Evolutionary conservation across 2,797 vertebrate species (phyloP), one percentile per base, ranked within the genome.

Genomic region (Rhinella marina): DNA sequence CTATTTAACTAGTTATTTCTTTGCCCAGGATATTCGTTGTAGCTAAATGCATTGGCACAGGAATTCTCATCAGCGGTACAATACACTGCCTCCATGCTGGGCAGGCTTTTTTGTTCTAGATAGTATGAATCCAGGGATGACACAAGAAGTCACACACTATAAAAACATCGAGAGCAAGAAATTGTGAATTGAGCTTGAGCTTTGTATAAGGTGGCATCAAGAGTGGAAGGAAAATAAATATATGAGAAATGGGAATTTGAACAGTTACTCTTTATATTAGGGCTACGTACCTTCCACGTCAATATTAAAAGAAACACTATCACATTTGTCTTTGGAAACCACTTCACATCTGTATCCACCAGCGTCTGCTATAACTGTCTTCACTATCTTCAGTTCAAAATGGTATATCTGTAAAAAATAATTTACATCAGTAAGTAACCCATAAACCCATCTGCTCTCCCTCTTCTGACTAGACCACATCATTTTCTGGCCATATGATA

Each of bases 331-430:
- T 93, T 98, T 98, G 92, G 95, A 91, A 88, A 95, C 94, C 93
- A 98, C 95, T 94, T 98, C 97, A 80, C 97, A 97, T 86, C 97
- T 96, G 92, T 98, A 98, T 84, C 94, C 95, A 25, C 97, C 97
- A 0, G 96, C 94, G 90, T 97, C 96, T 64, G 91, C 96, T 6
- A 96, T 92, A 11, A 95, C 95, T 68, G 95, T 94, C 90, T 98
- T 98, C 78, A 92, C 90, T 57, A 98, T 96, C 90, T 87, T 96
- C 94, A 98, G 95, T 92, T 97, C 96, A 73, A 95, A 94, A 6
- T 94, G 94, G 94, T 97, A 98, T 73, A 97, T 92, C 97, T 98
- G 93, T 48, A 78, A 50, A 8, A 82, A 41, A 78, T 6, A 85
- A 25, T 64, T n/a, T 2, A 57, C 48, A 56, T 19, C 21, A 76